These are phyloP conservation scores for Eulemur albifrons DNA, from an alignment of 2,797 vertebrate species.

Conservation along the genomic window DNA sequence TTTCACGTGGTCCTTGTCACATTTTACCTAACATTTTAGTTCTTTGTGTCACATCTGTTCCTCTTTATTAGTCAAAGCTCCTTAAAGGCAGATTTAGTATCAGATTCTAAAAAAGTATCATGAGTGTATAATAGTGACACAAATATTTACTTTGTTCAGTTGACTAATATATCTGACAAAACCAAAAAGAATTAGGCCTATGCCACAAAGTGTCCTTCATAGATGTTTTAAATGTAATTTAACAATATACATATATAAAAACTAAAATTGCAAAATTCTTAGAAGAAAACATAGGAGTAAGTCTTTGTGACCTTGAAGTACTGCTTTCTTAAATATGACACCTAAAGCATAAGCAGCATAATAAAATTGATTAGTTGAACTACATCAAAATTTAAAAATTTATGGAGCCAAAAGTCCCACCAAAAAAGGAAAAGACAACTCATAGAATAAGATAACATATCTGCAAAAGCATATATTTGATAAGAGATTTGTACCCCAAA, in stretches of 20 bases:
- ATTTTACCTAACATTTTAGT: not conserved
- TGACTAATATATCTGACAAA: not conserved
- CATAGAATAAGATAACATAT: not conserved
- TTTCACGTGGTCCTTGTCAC: not conserved
- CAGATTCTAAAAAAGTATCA: not conserved
- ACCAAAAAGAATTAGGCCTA: not conserved
- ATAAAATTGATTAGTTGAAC: not conserved
- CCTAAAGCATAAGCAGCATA: not conserved
- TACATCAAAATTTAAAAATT: not conserved
- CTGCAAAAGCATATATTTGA: not conserved
- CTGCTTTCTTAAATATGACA: not conserved
- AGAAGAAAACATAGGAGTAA: not conserved
- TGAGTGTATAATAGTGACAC: not conserved
- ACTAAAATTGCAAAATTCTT: not conserved
- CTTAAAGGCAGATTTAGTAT: not conserved
- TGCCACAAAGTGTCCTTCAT: not conserved
- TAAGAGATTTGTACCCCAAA: not conserved
- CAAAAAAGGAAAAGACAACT: not conserved
- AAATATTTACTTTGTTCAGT: not conserved
- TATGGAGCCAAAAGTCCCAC: not conserved
- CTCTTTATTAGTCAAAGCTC: not conserved
- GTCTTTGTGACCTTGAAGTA: not conserved
- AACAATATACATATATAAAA: not conserved
- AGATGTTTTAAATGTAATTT: conserved; percentile 4
- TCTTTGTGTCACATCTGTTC: not conserved